A percentile compares a stretch with the other conserved stretches of the same genome.
Conservation (phyloP, 2,797 vertebrate species). For the Poecilia picta region DNA sequence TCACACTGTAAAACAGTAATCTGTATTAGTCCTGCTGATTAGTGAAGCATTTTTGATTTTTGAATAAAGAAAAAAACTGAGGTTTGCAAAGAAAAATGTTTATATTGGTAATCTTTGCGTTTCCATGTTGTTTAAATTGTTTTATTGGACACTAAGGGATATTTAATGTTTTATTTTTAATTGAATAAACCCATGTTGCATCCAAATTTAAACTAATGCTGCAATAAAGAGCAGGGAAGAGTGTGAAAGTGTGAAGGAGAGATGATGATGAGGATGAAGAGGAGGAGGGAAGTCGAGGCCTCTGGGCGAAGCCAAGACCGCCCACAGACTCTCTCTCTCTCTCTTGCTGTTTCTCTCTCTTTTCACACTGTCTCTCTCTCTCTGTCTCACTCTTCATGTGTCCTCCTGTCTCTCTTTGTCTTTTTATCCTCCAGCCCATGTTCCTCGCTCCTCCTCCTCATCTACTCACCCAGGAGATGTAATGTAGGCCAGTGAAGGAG, state of each 20-base stretch:
- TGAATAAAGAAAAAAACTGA: not conserved
- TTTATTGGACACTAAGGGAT: not conserved
- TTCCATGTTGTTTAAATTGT: not conserved
- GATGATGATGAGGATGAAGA: conserved; percentile 39
- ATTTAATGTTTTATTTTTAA: conserved; percentile 9
- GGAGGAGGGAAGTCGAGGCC: conserved; percentile 67
- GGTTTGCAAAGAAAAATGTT: not conserved
- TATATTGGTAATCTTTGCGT: not conserved
- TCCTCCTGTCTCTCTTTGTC: conserved; percentile 15
- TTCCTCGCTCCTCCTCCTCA: conserved; percentile 27
- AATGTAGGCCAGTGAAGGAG: conserved; percentile 57
- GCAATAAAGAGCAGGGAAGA: conserved; percentile 30
- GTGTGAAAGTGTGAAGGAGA: conserved; percentile 55
- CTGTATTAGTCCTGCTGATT: not conserved
- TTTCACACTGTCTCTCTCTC: conserved; percentile 22
- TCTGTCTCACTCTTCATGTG: conserved; percentile 12
- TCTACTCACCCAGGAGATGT: conserved; percentile 38
- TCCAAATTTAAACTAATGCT: conserved; percentile 20
- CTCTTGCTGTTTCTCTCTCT: conserved; percentile 26
- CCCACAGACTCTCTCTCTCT: conserved; percentile 61
- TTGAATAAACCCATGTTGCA: conserved; percentile 5
- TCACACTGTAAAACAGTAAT: not conserved
- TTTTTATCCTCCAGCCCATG: conserved; percentile 22
- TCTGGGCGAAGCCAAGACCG: conserved; percentile 73
- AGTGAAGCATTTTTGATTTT: not conserved